A percentile compares a stretch with the other conserved stretches of the same genome.
Conservation (phyloP, 2,797 vertebrate genomes). For the Cercopithecus hamlyni region DNA sequence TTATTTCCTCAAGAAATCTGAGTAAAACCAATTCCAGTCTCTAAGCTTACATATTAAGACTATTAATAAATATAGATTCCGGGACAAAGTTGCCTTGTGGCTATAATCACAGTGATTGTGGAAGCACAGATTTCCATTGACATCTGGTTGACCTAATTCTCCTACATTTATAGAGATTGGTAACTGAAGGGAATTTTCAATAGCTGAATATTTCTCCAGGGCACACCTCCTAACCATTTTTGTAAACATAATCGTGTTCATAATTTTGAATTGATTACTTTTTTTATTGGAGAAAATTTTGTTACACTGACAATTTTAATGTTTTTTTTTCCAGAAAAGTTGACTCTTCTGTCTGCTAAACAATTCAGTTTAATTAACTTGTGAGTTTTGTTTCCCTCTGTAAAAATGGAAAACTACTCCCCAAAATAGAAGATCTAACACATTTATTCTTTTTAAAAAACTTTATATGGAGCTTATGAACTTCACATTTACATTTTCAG, state of each 20-base stretch:
- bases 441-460: neutral
- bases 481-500: neutral
- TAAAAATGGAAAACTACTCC: neutral
- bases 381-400: neutral
- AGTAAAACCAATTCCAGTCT: neutral
- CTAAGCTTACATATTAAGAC: neutral
- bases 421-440: neutral
- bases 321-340: neutral
- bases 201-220: neutral
- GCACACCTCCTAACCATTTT: neutral
- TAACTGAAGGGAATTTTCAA: neutral
- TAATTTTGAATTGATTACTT: neutral
- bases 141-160: neutral
- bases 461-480: neutral
- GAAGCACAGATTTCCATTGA: neutral
- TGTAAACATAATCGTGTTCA: too few relatives aligned
- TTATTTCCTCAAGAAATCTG: neutral
- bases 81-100: neutral
- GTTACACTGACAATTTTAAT: neutral
- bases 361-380: neutral
- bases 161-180: neutral
- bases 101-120: neutral
- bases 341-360: neutral
- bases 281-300: neutral
- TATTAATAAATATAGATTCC: slow-evolving; percentile 22